Evolutionary conservation across 2,888 invertebrate genomes (phyloP).

Genomic region (Mactromeris polynyma): DNA sequence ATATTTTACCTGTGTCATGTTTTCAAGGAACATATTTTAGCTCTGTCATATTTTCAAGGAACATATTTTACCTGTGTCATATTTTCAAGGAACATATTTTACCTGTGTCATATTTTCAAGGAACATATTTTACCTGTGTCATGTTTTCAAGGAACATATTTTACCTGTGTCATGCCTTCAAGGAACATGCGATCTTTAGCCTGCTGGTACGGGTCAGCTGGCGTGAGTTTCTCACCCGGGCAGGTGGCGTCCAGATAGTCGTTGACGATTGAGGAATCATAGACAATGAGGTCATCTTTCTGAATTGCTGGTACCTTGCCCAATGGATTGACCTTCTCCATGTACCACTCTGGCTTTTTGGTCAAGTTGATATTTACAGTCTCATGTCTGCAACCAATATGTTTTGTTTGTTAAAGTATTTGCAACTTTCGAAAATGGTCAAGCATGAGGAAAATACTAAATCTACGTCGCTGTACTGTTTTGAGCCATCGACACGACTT

Average conservation of each 20-base stretch:
- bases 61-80: too few relatives aligned
- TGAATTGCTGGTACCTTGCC: slow-evolving; percentile 88
- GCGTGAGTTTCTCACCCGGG: slow-evolving; percentile 88
- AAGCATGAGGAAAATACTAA: background rate
- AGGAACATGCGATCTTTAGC: slow-evolving; percentile 77
- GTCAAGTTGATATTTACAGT: slow-evolving; percentile 88
- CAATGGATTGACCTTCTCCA: slow-evolving; percentile 86
- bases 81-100: background rate
- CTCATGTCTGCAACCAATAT: slow-evolving; percentile 84
- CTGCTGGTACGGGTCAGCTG: slow-evolving; percentile 86
- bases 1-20: too few relatives aligned
- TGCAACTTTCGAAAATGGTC: background rate
- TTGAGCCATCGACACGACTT: background rate
- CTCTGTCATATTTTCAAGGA: too few relatives aligned
- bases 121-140: slow-evolving; percentile 5
- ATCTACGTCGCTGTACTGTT: background rate
- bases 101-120: background rate
- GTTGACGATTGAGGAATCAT: slow-evolving; percentile 88
- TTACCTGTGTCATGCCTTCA: slow-evolving; percentile 46
- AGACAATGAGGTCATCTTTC: slow-evolving; percentile 88
- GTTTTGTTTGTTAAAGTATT: background rate
- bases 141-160: slow-evolving; percentile 49
- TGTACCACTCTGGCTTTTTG: slow-evolving; percentile 88
- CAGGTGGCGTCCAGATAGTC: slow-evolving; percentile 89
- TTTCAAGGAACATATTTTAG: too few relatives aligned